Evolutionary conservation across 2,113 vertebrate genomes (phyloP).

Genomic region (Pimephales promelas): DNA sequence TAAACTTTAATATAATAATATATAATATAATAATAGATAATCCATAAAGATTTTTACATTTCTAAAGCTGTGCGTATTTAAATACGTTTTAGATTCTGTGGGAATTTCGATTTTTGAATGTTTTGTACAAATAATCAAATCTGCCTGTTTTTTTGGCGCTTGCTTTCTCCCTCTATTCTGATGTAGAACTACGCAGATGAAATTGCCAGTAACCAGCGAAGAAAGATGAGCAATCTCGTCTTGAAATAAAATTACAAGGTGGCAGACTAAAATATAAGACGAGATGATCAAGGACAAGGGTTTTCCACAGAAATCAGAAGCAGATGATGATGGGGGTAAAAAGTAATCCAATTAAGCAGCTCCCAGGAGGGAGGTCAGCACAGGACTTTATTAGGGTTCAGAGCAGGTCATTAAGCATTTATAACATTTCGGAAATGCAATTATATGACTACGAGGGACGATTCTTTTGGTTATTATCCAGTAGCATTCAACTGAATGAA

Average conservation of each 20-base stretch:
- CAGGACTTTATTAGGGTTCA: conserved; percentile 55
- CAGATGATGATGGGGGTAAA: conserved; percentile 44
- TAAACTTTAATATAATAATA: neutral
- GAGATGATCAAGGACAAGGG: conserved; percentile 52
- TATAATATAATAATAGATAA: neutral
- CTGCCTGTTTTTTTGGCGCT: conserved; percentile 4
- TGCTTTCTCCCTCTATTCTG: conserved; percentile 38
- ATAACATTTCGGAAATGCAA: conserved; percentile 58
- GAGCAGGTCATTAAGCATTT: conserved; percentile 62
- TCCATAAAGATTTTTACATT: neutral
- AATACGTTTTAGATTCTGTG: neutral
- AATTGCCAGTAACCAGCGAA: conserved; percentile 25
- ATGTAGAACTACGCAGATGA: neutral
- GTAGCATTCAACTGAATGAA: conserved; percentile 29
- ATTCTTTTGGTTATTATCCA: conserved; percentile 45
- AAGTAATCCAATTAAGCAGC: conserved; percentile 61
- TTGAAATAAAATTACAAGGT: conserved; percentile 15
- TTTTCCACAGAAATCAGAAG: conserved; percentile 45
- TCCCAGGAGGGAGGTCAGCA: conserved; percentile 46
- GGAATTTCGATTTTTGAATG: neutral
- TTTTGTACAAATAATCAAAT: conserved; percentile 22
- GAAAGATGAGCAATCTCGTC: neutral
- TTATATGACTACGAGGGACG: conserved; percentile 50
- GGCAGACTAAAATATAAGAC: conserved; percentile 45
- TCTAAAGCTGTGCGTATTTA: neutral